A percentile compares a stretch with the other conserved stretches of the same genome.
Evolutionary conservation across 2,797 vertebrate genomes (phyloP).

Genomic region (Sebastes diploproa): DNA sequence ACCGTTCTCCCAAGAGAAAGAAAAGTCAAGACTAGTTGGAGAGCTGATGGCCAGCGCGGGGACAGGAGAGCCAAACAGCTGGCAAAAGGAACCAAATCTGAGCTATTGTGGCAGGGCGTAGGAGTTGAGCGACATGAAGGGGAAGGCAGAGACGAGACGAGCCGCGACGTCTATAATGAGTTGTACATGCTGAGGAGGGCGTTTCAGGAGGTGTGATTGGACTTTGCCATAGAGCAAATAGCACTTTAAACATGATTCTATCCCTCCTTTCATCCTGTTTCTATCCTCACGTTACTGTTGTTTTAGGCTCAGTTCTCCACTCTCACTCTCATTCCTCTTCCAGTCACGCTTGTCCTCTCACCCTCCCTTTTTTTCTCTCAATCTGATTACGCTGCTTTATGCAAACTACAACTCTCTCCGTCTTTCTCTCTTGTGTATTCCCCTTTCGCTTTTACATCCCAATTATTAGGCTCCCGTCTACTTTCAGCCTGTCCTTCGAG

Average conservation of each 20-base stretch:
- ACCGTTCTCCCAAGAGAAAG: slow-evolving; percentile 9
- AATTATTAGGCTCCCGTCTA: slow-evolving; percentile 67
- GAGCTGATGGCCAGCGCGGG: slow-evolving; percentile 20
- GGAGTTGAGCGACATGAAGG: slow-evolving; percentile 41
- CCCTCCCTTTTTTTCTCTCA: slow-evolving; percentile 9
- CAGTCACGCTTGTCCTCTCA: slow-evolving; percentile 7
- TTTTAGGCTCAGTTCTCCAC: slow-evolving; percentile 1
- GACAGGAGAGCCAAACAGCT: slow-evolving; percentile 35
- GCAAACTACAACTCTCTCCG: slow-evolving; percentile 61
- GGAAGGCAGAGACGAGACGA: slow-evolving; percentile 13
- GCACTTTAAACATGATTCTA: background rate
- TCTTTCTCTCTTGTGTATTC: slow-evolving; percentile 51
- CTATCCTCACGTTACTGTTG: background rate
- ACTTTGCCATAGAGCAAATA: slow-evolving; percentile 5
- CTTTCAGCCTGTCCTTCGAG: slow-evolving; percentile 40
- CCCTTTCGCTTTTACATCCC: slow-evolving; percentile 62
- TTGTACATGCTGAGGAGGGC: background rate
- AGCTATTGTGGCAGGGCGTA: slow-evolving; percentile 29
- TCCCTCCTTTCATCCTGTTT: background rate
- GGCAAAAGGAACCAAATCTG: background rate
- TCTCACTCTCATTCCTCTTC: slow-evolving; percentile 5
- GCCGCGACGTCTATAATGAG: background rate
- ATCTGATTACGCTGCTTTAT: slow-evolving; percentile 74
- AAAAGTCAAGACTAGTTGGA: slow-evolving; percentile 26
- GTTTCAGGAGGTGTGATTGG: slow-evolving; percentile 22